Base-by-base conservation (phyloP, 23 tunicate species). In the Phallusia fumigata region DNA sequence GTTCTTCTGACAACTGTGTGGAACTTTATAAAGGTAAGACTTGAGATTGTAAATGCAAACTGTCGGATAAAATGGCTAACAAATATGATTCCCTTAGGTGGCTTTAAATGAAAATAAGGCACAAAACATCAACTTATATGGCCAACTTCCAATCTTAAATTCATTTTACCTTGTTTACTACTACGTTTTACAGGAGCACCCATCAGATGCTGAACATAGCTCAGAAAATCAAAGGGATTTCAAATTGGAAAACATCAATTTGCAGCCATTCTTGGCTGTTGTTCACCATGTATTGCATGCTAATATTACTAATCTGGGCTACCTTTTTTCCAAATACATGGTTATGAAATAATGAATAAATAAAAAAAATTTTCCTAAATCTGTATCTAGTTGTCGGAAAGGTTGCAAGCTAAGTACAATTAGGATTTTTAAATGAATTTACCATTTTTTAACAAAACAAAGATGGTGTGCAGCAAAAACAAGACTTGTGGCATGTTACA, bases 21-120 rank as follows among this genome's bases (percentile, higher is more conserved):
- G 97, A 92, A 87, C 34, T 92, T 92, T 65, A 84, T 92, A 8
- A 83, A 87, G 86, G 97, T 92, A 83, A 52, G 31, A 0, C 19
- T 36, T 40, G 47, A 5, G 10, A 40, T 5, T 40, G 47, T 3
- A 40, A 5, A 10, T 3, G 5, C 5, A 10, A 40, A 40, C 47
- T n/a, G n/a, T n/a, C n/a, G n/a, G n/a, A 40, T 40, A 40, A 40
- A 40, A 40, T 40, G 47, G 5, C 8, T 40, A 5, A 40, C 47
- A n/a, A n/a, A n/a, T n/a, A n/a, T n/a, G n/a, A n/a, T n/a, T n/a
- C n/a, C n/a, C n/a, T n/a, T n/a, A n/a, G n/a, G 58, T 51, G 58
- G 18, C 58, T 51, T 18, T 51, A 13, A 18, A 18, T 51, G 58
- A 13, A 51, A 13, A n/a, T n/a, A n/a, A n/a, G n/a, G n/a, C n/a